Percentiles rank a stretch among this genome's conserved stretches.
phyloP scores from a whole-genome alignment of 2,888 invertebrate species.

The Thumatha senex region DNA sequence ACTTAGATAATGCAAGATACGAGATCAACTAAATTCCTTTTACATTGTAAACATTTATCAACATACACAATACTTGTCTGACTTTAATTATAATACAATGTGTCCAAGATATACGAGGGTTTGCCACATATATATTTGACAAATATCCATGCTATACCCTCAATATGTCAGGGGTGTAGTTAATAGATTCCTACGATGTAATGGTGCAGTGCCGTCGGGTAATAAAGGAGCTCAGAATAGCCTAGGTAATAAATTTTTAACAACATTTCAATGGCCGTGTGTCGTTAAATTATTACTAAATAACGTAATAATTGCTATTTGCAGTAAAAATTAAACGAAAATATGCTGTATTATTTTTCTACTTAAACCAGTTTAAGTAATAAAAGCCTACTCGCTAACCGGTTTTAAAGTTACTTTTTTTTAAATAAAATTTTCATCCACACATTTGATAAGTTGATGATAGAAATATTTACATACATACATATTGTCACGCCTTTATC shows the following conservation, averaged over 20 bases:
- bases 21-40: slow-evolving; percentile 25
- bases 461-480: too few relatives aligned
- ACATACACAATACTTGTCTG: slow-evolving; percentile 34
- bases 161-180: slow-evolving; percentile 58
- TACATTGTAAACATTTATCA: slow-evolving; percentile 34
- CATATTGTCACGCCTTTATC: too few relatives aligned
- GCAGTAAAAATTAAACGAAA: neutral
- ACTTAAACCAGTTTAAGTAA: too few relatives aligned
- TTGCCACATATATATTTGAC: slow-evolving; percentile 60
- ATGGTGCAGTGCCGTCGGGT: slow-evolving; percentile 34
- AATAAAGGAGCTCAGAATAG: slow-evolving; percentile 14
- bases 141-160: slow-evolving; percentile 66
- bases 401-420: too few relatives aligned
- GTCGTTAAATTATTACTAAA: slow-evolving; percentile 9
- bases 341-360: neutral
- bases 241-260: slow-evolving; percentile 17
- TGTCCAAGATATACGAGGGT: slow-evolving; percentile 64
- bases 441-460: too few relatives aligned
- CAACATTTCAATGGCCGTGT: slow-evolving; percentile 13
- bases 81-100: slow-evolving; percentile 58
- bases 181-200: slow-evolving; percentile 60
- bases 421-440: too few relatives aligned
- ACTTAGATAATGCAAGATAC: slow-evolving; percentile 26
- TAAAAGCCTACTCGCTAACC: too few relatives aligned
- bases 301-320: neutral